Percentiles rank a stretch among this genome's conserved stretches.
These are phyloP conservation scores for Bruchidius siliquastri DNA, from an alignment of 2,888 invertebrate species.

Conservation along the genomic window DNA sequence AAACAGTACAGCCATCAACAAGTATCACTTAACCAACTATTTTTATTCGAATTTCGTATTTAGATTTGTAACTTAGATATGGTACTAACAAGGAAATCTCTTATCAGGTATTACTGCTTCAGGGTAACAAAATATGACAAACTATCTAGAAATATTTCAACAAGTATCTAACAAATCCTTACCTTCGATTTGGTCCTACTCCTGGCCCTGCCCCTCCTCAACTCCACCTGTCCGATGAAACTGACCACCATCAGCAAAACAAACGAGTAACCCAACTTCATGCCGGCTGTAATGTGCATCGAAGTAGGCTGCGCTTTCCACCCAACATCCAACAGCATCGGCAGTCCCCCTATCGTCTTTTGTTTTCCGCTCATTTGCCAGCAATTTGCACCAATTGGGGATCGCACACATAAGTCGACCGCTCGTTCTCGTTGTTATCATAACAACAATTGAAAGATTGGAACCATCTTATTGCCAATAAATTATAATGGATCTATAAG, in stretches of 20 bases:
- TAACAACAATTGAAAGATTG: background rate
- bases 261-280: slow-evolving; percentile 29
- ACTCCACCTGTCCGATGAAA: slow-evolving; percentile 35
- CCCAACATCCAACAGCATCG: background rate
- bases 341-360: background rate
- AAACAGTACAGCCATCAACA: no score
- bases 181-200: slow-evolving; percentile 74
- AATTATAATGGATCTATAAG: background rate
- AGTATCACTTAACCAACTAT: no score
- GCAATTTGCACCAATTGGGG: background rate
- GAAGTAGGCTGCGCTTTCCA: background rate
- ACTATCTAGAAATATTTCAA: no score
- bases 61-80: no score
- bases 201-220: slow-evolving; percentile 66
- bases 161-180: slow-evolving; percentile 18
- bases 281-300: slow-evolving; percentile 16
- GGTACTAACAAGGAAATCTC: no score
- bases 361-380: background rate
- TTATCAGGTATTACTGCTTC: no score
- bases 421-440: background rate
- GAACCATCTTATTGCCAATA: background rate
- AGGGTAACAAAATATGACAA: no score
- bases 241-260: slow-evolving; percentile 25
- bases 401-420: background rate
- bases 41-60: no score